A percentile compares a stretch with the other conserved stretches of the same genome.
phyloP scores from a whole-genome alignment of 1,140 invertebrate species.

The Nebria ingens region DNA sequence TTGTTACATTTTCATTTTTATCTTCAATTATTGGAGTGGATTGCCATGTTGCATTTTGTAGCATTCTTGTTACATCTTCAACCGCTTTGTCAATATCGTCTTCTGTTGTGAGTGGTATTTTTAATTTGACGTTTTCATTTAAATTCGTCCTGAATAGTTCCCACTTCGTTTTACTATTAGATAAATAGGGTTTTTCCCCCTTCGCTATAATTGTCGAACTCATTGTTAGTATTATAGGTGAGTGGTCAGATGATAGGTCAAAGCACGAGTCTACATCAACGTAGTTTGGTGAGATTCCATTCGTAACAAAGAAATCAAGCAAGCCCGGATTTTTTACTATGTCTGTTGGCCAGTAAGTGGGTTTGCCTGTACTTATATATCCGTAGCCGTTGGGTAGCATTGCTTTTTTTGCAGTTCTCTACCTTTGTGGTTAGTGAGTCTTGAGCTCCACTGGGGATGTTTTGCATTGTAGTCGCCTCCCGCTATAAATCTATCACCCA shows the following conservation, averaged over 20 bases:
- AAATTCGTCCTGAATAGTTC: neutral
- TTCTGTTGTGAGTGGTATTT: neutral
- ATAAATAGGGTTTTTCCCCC: too few relatives aligned
- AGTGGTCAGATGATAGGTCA: neutral
- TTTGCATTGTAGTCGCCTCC: too few relatives aligned
- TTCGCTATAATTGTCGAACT: neutral
- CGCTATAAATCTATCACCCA: conserved; percentile 24
- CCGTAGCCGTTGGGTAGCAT: conserved; percentile 5
- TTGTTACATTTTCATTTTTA: neutral
- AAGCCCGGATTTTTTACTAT: neutral
- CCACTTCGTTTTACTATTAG: too few relatives aligned
- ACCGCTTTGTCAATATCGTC: neutral
- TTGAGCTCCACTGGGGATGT: conserved; percentile 4
- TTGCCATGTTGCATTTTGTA: neutral
- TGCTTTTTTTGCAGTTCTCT: conserved; percentile 21
- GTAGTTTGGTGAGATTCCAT: neutral
- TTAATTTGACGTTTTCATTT: neutral
- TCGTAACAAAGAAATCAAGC: neutral
- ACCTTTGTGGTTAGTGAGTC: neutral
- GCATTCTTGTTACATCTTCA: neutral
- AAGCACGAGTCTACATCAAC: neutral
- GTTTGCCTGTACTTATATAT: conserved; percentile 22
- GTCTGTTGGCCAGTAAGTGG: conserved; percentile 33
- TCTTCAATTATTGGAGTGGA: neutral
- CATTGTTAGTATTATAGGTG: neutral